Base-by-base conservation (phyloP, 2,888 invertebrate genomes). In the Mystacides longicornis region DNA sequence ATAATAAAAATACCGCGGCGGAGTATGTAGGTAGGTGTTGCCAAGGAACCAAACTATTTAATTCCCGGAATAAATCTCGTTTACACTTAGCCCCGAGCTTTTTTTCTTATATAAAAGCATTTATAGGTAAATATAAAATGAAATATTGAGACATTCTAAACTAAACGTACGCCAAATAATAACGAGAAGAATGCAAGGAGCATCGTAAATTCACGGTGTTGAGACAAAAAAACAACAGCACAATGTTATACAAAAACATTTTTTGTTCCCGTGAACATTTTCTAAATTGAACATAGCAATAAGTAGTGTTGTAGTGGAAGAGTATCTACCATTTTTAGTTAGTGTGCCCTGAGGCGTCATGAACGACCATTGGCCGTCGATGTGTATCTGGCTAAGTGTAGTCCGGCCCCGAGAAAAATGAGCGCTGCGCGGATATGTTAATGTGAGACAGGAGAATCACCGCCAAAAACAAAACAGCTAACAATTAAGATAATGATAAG, bases 381-480 rank as follows among this genome's bases (percentile, higher is more conserved):
- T 57, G 55, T 42, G 51, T 60, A 60, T 60, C 60, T 55, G 55
- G 27, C 51, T 60, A 60, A 60, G 60, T 60, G 57, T 60, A 60
- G 55, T 48, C 53, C 57, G 20, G 37, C 33, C 43, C 33, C 53
- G 51, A 60, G 60, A 60, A 55, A 60, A 60, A 60, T 57, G 57
- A 56, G 53, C 55, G n/a, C n/a, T n/a, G n/a, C n/a, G 60, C 60
- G 55, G 55, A 60, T 60, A 60, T 60, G 60, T 60, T 60, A 60
- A 60, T 60, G 53, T 57, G 53, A 50, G 54, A n/a, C n/a, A 52
- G 37, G 52, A 49, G 56, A 56, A 52, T 47, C 50, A 49, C 47
- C 57, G 60, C 57, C 57, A 49, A 55, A n/a, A 57, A 60, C 60
- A 57, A 60, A 60, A 37, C 57, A 57, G 57, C 57, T 55, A 57